phyloP scores from a whole-genome alignment of 1,140 invertebrate genomes.

The Drosophila ohnishii region DNA sequence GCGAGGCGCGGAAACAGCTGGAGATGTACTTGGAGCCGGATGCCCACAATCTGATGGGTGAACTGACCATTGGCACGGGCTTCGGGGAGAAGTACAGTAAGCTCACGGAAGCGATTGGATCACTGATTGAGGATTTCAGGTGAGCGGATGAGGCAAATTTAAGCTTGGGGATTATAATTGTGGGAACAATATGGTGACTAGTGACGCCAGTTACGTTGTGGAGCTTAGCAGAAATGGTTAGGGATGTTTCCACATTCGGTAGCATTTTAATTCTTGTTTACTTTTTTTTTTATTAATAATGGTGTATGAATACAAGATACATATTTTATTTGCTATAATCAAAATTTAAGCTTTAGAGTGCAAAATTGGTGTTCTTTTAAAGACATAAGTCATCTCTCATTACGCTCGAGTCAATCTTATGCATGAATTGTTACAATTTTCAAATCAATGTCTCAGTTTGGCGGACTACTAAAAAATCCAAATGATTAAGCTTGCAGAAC shows the following conservation, averaged over 20 bases:
- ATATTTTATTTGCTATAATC: background rate
- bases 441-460: background rate
- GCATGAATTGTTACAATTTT: background rate
- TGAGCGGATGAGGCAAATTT: conserved; percentile 15
- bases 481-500: background rate
- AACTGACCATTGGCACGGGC: conserved; percentile 84
- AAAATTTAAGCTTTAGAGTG: background rate
- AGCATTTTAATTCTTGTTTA: background rate
- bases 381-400: background rate
- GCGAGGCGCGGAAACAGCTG: conserved; percentile 90
- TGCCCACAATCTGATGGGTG: conserved; percentile 88
- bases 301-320: background rate
- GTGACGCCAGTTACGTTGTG: background rate
- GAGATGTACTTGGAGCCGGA: conserved; percentile 95
- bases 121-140: conserved; percentile 93
- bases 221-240: background rate
- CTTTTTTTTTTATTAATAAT: background rate
- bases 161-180: background rate
- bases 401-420: background rate
- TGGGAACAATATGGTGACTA: too few relatives aligned
- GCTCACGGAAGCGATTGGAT: conserved; percentile 90
- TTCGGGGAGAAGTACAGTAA: conserved; percentile 91
- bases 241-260: too few relatives aligned
- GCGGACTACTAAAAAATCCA: too few relatives aligned
- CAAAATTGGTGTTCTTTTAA: background rate